Percentiles rank a stretch among this genome's conserved stretches.
phyloP scores from a whole-genome alignment of 2,888 invertebrate genomes.

The Hydriomena furcata region DNA sequence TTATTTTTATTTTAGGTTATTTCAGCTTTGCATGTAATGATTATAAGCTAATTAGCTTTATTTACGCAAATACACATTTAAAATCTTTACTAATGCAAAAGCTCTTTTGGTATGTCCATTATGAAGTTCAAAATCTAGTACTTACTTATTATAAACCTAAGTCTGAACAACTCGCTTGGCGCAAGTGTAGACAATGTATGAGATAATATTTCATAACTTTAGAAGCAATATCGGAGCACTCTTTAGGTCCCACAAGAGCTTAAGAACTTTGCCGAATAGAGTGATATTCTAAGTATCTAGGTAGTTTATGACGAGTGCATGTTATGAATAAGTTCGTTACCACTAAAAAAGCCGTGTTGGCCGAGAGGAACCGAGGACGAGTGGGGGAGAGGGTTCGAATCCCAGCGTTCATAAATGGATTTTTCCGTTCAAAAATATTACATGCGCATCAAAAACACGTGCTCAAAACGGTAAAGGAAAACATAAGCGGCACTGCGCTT shows the following conservation, averaged over 20 bases:
- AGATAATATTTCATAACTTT: constrained; percentile 68
- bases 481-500: too few species aligned
- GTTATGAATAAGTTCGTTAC: constrained; percentile 34
- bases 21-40: not conserved
- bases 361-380: too few species aligned
- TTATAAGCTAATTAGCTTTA: too few species aligned
- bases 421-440: too few species aligned
- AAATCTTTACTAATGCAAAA: constrained; percentile 3
- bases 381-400: too few species aligned
- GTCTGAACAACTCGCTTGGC: constrained; percentile 48
- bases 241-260: constrained; percentile 44
- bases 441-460: too few species aligned
- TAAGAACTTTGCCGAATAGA: constrained; percentile 48
- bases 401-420: too few species aligned
- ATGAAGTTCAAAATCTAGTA: constrained; percentile 43
- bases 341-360: too few species aligned
- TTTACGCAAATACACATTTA: too few species aligned
- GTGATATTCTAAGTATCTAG: constrained; percentile 40
- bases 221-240: constrained; percentile 63
- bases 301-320: constrained; percentile 45
- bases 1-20: not conserved
- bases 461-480: too few species aligned
- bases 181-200: constrained; percentile 67
- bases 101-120: constrained; percentile 24
- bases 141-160: constrained; percentile 51